Evolutionary conservation across 92 coral and sea anemone species (phyloP), one percentile per base, ranked within the genome.

Genomic region (Porites divaricata): DNA sequence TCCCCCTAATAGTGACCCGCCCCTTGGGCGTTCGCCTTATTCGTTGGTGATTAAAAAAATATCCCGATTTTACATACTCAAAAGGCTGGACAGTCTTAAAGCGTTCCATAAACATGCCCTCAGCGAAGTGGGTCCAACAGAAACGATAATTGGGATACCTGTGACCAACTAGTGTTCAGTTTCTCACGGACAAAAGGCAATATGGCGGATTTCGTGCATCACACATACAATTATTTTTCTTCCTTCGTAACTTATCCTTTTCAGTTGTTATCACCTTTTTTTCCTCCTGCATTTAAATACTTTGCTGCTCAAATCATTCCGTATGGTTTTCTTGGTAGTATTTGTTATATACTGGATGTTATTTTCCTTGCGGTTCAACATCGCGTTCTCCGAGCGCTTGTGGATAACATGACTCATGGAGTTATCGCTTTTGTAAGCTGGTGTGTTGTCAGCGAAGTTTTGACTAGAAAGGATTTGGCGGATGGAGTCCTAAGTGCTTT

Each of bases 391-490:
- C 52, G 95, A 83, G 95, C 96, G 1, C n/a, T 92, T 6, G 82
- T 85, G 0, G 98, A 96, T 77, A 96, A 90, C 67, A 9, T 54
- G 4, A 93, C 90, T 35, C 98, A 96, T 77, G 98, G 93, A 19
- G 53, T 86, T 3, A 92, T 96, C 15, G 96, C 90, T 35, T 88
- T 83, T 10, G 61, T 92, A 16, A 88, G 98, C 71, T 96, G 98
- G 98, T 77, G 87, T 35, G 83, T 90, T 67, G 93, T 92, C 12
- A 83, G 68, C 66, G 98, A 95, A n/a, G 9, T 92, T 28, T 83
- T 72, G 3, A 88, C 80, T 54, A 85, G 88, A 56, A 86, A 74
- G 50, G 72, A 83, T 85, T 53, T 74, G 19, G 9, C 79, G 22
- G 79, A 94, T 50, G 94, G 83, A 24, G 17, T 92, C 25, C 17